Conservation (phyloP, 92 coral and sea anemone species). For the Anthopleura xanthogrammica region DNA sequence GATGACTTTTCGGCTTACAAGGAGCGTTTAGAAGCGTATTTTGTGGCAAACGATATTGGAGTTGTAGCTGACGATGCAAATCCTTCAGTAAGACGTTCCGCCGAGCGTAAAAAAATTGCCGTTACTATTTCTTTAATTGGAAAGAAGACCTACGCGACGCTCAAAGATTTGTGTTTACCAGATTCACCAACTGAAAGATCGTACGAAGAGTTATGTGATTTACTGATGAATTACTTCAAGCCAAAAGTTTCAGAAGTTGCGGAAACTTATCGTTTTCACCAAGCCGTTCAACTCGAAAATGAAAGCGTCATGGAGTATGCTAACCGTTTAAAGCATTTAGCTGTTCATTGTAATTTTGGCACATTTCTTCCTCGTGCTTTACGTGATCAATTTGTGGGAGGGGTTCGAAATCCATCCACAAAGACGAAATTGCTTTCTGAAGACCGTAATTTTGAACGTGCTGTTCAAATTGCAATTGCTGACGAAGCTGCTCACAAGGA, state of each 20-base stretch:
- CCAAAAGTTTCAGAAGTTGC: neutral
- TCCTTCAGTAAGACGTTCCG: too few species aligned
- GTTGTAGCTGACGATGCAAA: neutral
- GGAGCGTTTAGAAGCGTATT: neutral
- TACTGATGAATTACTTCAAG: neutral
- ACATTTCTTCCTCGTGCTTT: neutral
- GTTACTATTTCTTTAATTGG: conserved; percentile 8
- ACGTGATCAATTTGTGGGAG: neutral
- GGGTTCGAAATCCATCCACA: neutral
- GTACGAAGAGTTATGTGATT: neutral
- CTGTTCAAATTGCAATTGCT: too few species aligned
- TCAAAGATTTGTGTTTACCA: conserved; percentile 33
- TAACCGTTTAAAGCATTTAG: conserved; percentile 20
- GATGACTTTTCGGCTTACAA: neutral
- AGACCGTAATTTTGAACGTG: conserved; percentile 12
- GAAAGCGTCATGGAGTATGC: conserved; percentile 20
- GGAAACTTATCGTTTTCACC: neutral
- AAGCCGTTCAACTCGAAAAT: neutral
- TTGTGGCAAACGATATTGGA: neutral
- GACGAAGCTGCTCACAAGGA: too few species aligned
- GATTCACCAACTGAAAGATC: neutral
- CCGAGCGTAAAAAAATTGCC: conserved; percentile 10
- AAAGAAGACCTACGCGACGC: conserved; percentile 7
- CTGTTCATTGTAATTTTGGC: conserved; percentile 30
- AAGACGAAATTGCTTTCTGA: conserved; percentile 29